A percentile compares a stretch with the other conserved stretches of the same genome.
Conservation (phyloP, 1,140 invertebrate species). For the Onthophagus taurus region DNA sequence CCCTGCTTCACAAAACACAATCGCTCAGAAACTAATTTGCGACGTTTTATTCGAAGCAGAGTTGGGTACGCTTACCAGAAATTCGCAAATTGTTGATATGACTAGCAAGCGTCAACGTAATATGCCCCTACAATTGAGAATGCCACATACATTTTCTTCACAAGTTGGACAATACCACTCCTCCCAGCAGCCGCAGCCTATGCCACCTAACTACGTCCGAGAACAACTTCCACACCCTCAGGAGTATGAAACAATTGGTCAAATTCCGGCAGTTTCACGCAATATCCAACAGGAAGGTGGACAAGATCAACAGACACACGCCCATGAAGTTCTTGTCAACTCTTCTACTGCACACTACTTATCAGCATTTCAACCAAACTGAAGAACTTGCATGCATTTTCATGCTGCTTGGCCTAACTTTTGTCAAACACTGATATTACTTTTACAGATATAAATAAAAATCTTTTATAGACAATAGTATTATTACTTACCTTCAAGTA, state of each 20-base stretch:
- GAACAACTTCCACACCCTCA: not conserved
- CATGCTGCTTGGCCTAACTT: not conserved
- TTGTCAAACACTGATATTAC: not conserved
- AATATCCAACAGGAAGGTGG: not conserved
- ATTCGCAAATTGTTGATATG: not conserved
- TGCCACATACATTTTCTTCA: conserved; percentile 10
- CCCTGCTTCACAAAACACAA: not conserved
- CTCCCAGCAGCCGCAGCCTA: not conserved
- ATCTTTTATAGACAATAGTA: conserved; percentile 1
- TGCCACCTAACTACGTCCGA: not conserved
- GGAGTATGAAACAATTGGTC: not conserved
- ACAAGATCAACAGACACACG: not conserved
- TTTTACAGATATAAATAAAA: not conserved
- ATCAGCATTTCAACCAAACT: conserved; percentile 1
- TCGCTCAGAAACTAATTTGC: no score
- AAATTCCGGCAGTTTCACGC: not conserved
- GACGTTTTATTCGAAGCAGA: not conserved
- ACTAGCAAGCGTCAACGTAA: conserved; percentile 5
- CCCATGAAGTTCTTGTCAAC: not conserved
- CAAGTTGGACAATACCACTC: not conserved
- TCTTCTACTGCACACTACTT: not conserved
- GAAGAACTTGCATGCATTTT: not conserved
- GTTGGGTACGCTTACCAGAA: not conserved
- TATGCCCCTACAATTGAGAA: conserved; percentile 6
- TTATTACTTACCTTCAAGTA: conserved; percentile 1